Percentiles rank a stretch among this genome's conserved stretches.
Conservation (phyloP, 2,888 invertebrate genomes). For the Drosophila affinis region DNA sequence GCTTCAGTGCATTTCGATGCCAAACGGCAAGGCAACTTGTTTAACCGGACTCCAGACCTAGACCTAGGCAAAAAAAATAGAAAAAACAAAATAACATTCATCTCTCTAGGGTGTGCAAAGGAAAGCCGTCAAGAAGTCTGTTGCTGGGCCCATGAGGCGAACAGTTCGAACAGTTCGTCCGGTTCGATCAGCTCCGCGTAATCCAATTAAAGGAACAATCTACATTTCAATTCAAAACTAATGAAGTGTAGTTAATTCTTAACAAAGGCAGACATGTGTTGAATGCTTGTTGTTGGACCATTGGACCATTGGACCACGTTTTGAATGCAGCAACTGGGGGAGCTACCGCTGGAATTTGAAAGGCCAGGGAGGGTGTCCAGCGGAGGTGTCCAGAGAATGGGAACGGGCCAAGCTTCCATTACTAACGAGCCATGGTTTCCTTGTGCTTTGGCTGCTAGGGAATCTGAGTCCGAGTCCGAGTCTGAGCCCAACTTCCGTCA, state of each 20-base stretch:
- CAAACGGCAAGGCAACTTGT: slow-evolving; percentile 46
- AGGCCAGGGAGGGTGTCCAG: slow-evolving; percentile 27
- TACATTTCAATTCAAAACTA: slow-evolving; percentile 79
- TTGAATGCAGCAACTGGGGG: slow-evolving; percentile 54
- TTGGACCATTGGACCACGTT: slow-evolving; percentile 50
- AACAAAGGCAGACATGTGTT: slow-evolving; percentile 69
- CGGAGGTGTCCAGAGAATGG: no score
- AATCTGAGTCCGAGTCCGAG: no score
- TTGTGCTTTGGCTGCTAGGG: slow-evolving; percentile 12
- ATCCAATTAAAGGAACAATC: slow-evolving; percentile 81
- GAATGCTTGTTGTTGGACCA: slow-evolving; percentile 49
- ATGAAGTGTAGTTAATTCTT: slow-evolving; percentile 78
- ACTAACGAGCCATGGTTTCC: slow-evolving; percentile 45
- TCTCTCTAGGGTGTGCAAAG: slow-evolving; percentile 45
- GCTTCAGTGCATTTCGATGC: slow-evolving; percentile 73
- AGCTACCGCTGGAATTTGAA: slow-evolving; percentile 59
- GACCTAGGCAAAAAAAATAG: slow-evolving; percentile 12
- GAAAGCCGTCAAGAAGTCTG: slow-evolving; percentile 66
- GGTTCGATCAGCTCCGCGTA: slow-evolving; percentile 61
- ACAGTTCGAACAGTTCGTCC: slow-evolving; percentile 47
- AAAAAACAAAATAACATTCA: no score
- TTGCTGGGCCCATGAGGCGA: not conserved
- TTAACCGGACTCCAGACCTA: slow-evolving; percentile 79
- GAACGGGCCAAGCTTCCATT: slow-evolving; percentile 31
- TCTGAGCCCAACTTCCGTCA: slow-evolving; percentile 67